Conservation (phyloP, 2,113 vertebrate species). For the Haemorhous mexicanus region DNA sequence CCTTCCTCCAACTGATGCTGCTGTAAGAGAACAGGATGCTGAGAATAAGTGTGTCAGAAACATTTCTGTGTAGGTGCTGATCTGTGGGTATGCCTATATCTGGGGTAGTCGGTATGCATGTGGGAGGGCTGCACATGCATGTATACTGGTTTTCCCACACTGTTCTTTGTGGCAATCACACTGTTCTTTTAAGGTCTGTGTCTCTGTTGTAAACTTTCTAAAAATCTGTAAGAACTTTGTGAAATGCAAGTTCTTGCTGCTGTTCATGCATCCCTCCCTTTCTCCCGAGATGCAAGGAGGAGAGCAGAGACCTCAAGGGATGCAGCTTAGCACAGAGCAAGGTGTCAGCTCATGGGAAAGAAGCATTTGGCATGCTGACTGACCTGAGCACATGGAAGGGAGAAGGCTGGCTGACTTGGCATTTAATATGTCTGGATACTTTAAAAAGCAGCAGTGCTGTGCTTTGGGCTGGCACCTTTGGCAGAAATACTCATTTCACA, state of each 20-base stretch:
- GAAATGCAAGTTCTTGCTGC: background rate
- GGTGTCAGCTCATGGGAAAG: background rate
- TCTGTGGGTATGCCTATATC: constrained; percentile 68
- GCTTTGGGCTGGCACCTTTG: background rate
- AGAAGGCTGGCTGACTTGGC: background rate
- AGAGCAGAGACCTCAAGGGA: background rate
- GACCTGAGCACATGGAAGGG: background rate
- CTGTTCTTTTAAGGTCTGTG: constrained; percentile 55
- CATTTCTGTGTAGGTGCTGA: constrained; percentile 68
- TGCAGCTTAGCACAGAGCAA: background rate
- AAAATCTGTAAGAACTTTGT: background rate
- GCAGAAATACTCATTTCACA: background rate
- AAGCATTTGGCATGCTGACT: background rate
- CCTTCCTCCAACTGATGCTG: constrained; percentile 30
- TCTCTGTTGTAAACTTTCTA: constrained; percentile 33
- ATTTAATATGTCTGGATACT: background rate
- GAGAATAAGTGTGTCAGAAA: constrained; percentile 65
- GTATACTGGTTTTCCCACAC: constrained; percentile 62
- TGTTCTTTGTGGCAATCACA: constrained; percentile 62
- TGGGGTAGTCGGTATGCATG: constrained; percentile 54
- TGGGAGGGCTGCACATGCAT: constrained; percentile 64
- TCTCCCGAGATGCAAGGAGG: background rate
- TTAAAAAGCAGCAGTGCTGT: background rate
- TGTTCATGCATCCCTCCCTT: background rate
- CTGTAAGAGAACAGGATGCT: constrained; percentile 55